These are phyloP conservation scores for Xenentodon cancila DNA, from an alignment of 2,797 vertebrate genomes.

Conservation along the genomic window DNA sequence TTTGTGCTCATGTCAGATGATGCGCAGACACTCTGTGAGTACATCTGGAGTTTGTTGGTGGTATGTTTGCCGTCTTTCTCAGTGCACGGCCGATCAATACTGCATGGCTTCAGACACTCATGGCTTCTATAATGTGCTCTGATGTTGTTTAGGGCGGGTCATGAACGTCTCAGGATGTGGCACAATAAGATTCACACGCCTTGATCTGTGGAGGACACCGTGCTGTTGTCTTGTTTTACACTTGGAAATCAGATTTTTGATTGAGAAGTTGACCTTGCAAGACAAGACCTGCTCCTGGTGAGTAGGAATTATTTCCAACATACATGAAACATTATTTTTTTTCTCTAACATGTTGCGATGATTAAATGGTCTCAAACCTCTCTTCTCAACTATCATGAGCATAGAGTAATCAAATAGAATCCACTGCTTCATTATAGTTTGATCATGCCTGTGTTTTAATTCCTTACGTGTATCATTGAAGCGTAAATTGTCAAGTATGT, in stretches of 20 bases:
- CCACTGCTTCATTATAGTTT: no score
- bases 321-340: no score
- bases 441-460: no score
- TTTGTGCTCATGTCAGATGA: neutral
- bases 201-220: neutral
- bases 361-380: neutral
- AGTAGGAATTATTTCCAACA: no score
- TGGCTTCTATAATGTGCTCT: constrained; percentile 50
- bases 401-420: no score
- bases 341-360: neutral
- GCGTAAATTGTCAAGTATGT: neutral
- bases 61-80: constrained; percentile 4
- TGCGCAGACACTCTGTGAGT: neutral
- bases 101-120: constrained; percentile 61
- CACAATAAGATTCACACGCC: neutral
- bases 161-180: neutral
- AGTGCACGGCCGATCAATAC: constrained; percentile 30
- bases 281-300: constrained; percentile 35
- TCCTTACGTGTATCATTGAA: no score
- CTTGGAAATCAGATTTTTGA: constrained; percentile 10
- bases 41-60: neutral
- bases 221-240: constrained; percentile 6
- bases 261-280: constrained; percentile 2
- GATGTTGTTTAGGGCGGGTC: constrained; percentile 48
- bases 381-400: no score